Base-by-base conservation (phyloP, 1,140 invertebrate genomes). In the Nebria ingens region DNA sequence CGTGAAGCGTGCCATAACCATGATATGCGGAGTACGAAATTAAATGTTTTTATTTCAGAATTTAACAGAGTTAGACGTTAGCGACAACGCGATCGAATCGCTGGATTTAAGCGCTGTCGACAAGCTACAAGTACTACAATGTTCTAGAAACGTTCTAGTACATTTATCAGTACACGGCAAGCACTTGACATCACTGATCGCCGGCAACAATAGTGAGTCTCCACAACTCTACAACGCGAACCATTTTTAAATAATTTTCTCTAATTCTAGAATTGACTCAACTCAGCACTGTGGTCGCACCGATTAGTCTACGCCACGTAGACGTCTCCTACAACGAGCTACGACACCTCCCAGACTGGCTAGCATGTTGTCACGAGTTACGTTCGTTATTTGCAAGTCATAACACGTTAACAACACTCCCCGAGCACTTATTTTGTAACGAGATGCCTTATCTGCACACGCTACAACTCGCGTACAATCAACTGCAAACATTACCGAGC, bases 301-400 rank as follows among this genome's bases (percentile, higher is more conserved):
- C 87, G 13, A 69, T 73, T 2, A 81, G 83, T 64, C 70, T 91
- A 21, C 79, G 83, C 58, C 83, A 89, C 61, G 70, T 91, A 15
- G 84, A 91, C 64, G 78, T 89, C 11, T 88, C 85, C 2, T 80
- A 87, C 66, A 91, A 91, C 64, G 81, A 83, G 64, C 69, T 91
- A 42, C 81, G 81, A 29, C 73, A 79, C 1, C 67, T 91, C 40
- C 88, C 89, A 0, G 82, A 85, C 62, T 91, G 88, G 87, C 74
- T 85, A 29, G 81, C 80, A 19, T 80, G 82, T n/a, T 83, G 88
- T 61, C 79, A 79, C n/a, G 77, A 85, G 53, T 72, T 91, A 38
- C 77, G 79, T 21, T 81, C 79, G 19, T 73, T 91, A 20, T 84
- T 84, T 63, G 87, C 86, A 3, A 84, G 82, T 22, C 84, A 89